Base-by-base conservation (phyloP, 2,888 invertebrate genomes). In the Megamerina dolium region DNA sequence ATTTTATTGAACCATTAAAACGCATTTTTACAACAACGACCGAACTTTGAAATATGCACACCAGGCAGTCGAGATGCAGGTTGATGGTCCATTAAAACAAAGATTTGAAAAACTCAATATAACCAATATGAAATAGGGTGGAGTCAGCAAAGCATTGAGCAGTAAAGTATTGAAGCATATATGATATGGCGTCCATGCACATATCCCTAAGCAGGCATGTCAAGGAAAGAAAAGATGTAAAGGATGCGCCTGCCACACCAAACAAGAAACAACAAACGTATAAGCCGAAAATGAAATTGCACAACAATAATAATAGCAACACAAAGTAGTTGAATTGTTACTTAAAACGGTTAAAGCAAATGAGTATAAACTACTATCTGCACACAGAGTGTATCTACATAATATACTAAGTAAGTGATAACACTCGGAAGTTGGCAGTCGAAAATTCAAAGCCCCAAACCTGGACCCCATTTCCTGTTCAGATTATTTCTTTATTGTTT, bases 301-400 rank as follows among this genome's bases (percentile, higher is more conserved):
- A n/a, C n/a, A n/a, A n/a, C n/a, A n/a, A n/a, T n/a, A n/a, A n/a
- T n/a, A n/a, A n/a, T n/a, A 45, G 48, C 43, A 59, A 60, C 64
- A 65, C 65, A 64, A 65, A 64, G 63, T 64, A 64, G 62, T 63
- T 60, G 64, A 64, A 63, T 59, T 62, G 59, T 64, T 60, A 61
- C 59, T 57, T 61, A 6, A 23, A n/a, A n/a, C n/a, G n/a, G n/a
- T n/a, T n/a, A n/a, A n/a, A n/a, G n/a, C n/a, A n/a, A n/a, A n/a
- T n/a, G n/a, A n/a, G n/a, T n/a, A n/a, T n/a, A n/a, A n/a, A n/a
- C n/a, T n/a, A n/a, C n/a, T n/a, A n/a, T n/a, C n/a, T n/a, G n/a
- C n/a, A n/a, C n/a, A n/a, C n/a, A n/a, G n/a, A n/a, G n/a, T n/a
- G n/a, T n/a, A n/a, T n/a, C n/a, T n/a, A n/a, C n/a, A n/a, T n/a